phyloP scores from a whole-genome alignment of 2,888 invertebrate genomes.

The Trichacis sp. region DNA sequence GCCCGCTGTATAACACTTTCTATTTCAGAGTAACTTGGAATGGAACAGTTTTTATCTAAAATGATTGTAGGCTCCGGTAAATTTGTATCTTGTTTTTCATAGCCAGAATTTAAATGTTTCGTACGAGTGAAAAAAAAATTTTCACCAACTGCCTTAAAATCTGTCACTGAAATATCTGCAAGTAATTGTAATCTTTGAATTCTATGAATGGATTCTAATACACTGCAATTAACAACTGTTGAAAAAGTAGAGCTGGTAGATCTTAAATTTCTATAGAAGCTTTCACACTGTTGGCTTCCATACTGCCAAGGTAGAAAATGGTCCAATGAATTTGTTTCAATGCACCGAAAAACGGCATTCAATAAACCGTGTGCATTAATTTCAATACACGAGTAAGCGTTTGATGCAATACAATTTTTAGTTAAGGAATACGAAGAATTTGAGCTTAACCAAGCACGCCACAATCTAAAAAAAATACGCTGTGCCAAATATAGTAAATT shows the following conservation, averaged over 20 bases:
- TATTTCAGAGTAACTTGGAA: not conserved
- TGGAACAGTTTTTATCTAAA: not conserved
- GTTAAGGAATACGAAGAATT: constrained; percentile 34
- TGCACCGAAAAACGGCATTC: constrained; percentile 10
- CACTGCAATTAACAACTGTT: constrained; percentile 30
- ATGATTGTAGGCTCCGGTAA: not conserved
- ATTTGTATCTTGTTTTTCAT: constrained; percentile 11
- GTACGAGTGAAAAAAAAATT: constrained; percentile 2
- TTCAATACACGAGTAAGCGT: constrained; percentile 12
- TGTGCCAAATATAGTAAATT: constrained; percentile 42
- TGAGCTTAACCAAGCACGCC: constrained; percentile 42
- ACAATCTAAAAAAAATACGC: constrained; percentile 39
- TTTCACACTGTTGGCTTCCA: constrained; percentile 29
- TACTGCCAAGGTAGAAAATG: constrained; percentile 7
- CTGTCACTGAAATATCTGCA: constrained; percentile 20
- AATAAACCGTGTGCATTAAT: too few relatives aligned
- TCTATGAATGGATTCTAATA: constrained; percentile 29
- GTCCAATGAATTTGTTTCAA: not conserved
- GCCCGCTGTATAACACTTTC: not conserved
- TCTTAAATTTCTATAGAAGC: too few relatives aligned
- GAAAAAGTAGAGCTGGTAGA: constrained; percentile 28
- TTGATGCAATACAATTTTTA: constrained; percentile 43
- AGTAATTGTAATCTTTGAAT: constrained; percentile 26
- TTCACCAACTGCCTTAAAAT: constrained; percentile 16
- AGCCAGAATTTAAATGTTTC: constrained; percentile 2